phyloP scores from a whole-genome alignment of 2,888 invertebrate genomes.

The Netelia virgata region DNA sequence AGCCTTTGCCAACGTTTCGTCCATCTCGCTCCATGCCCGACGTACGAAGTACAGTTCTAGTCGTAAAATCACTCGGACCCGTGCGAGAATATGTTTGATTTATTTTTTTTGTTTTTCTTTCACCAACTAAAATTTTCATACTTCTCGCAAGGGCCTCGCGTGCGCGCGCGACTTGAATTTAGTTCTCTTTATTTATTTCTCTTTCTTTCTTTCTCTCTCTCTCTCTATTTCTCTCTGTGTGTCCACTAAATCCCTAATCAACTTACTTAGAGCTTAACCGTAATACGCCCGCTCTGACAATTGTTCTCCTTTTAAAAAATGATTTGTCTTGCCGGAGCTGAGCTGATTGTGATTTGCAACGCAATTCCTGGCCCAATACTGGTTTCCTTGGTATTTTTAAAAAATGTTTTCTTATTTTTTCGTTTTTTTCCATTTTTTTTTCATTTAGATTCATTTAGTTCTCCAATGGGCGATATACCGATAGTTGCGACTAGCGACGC shows the following conservation, averaged over 20 bases:
- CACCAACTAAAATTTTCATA: slow-evolving; percentile 11
- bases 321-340: slow-evolving; percentile 84
- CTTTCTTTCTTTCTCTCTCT: too few relatives aligned
- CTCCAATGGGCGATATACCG: slow-evolving; percentile 71
- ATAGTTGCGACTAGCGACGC: slow-evolving; percentile 67
- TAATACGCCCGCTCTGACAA: slow-evolving; percentile 84
- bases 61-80: slow-evolving; percentile 38
- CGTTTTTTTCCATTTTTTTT: slow-evolving; percentile 63
- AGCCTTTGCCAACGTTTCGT: slow-evolving; percentile 45
- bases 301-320: slow-evolving; percentile 79
- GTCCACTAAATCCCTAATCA: slow-evolving; percentile 81
- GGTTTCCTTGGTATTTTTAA: slow-evolving; percentile 73
- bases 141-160: slow-evolving; percentile 59
- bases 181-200: slow-evolving; percentile 59
- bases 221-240: slow-evolving; percentile 69
- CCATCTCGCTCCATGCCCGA: slow-evolving; percentile 28
- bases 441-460: slow-evolving; percentile 65
- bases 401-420: slow-evolving; percentile 55
- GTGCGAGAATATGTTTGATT: slow-evolving; percentile 27
- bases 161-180: slow-evolving; percentile 45
- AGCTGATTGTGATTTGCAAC: slow-evolving; percentile 85
- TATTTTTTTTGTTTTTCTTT: slow-evolving; percentile 28
- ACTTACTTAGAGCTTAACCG: slow-evolving; percentile 83
- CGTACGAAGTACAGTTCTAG: slow-evolving; percentile 51
- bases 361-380: slow-evolving; percentile 85